Percentiles rank a stretch among this genome's conserved stretches.
Evolutionary conservation across 2,888 invertebrate genomes (phyloP).

Genomic region (Dyspetes luteomarginatus): DNA sequence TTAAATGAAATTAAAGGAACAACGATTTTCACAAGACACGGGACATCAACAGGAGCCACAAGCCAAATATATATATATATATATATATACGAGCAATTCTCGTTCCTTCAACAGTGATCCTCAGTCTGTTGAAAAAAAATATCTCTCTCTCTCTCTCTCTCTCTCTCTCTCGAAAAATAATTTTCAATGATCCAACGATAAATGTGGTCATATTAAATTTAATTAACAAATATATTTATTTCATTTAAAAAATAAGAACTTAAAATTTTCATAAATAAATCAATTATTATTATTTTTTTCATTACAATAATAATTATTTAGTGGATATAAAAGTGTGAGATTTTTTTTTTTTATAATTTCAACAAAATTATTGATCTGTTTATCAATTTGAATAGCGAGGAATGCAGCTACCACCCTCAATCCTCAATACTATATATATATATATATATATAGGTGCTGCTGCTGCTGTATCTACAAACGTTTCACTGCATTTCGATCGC

Average conservation of each 20-base stretch:
- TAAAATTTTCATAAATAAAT: neutral
- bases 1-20: constrained; percentile 37
- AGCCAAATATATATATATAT: neutral
- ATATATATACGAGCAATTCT: neutral
- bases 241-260: neutral
- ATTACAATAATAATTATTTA: neutral
- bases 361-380: neutral
- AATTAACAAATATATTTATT: no score
- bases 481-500: constrained; percentile 39
- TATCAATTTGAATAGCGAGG: neutral
- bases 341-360: neutral
- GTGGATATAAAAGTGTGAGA: no score
- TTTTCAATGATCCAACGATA: no score
- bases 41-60: constrained; percentile 28
- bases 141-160: no score
- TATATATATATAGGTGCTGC: neutral
- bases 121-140: neutral
- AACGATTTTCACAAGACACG: constrained; percentile 12
- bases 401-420: constrained; percentile 3
- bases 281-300: neutral
- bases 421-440: neutral
- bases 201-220: no score
- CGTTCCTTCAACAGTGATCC: constrained; percentile 3
- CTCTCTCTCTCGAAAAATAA: no score
- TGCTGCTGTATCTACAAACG: no score